Evolutionary conservation across 2,888 invertebrate species (phyloP).

Genomic region (Apamea epomidion): DNA sequence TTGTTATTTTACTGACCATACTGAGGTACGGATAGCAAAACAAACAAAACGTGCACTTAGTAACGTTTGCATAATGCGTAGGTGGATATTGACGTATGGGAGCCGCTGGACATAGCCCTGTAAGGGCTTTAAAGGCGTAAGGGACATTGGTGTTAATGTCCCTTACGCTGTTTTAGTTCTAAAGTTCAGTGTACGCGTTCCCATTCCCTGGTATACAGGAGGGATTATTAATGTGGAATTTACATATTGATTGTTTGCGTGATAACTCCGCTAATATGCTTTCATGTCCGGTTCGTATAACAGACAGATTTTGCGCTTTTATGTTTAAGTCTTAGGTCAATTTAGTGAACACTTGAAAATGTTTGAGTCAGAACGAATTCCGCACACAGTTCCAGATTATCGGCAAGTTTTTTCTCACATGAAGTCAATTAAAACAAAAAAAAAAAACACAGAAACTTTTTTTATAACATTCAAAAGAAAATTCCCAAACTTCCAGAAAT

Average conservation of each 20-base stretch:
- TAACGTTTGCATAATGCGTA: slow-evolving; percentile 64
- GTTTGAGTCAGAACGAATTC: neutral
- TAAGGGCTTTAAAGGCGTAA: slow-evolving; percentile 16
- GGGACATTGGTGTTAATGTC: slow-evolving; percentile 1
- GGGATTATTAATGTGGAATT: slow-evolving; percentile 20
- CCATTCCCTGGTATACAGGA: slow-evolving; percentile 37
- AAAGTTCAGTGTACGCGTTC: neutral
- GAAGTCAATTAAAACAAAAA: slow-evolving; percentile 1
- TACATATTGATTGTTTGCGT: slow-evolving; percentile 2
- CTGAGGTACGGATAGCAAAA: slow-evolving; percentile 32
- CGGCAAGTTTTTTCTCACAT: slow-evolving; percentile 24
- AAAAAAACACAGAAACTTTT: neutral
- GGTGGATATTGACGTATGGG: slow-evolving; percentile 56
- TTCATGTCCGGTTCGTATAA: neutral
- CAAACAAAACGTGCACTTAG: slow-evolving; percentile 63
- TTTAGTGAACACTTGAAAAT: neutral
- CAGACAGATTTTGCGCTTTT: neutral
- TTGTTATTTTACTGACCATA: slow-evolving; percentile 61
- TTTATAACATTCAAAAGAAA: slow-evolving; percentile 33
- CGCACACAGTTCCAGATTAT: neutral
- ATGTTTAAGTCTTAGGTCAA: neutral
- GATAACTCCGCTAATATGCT: neutral
- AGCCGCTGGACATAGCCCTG: slow-evolving; percentile 27
- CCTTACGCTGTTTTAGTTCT: neutral
- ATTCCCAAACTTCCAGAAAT: slow-evolving; percentile 40